These are phyloP conservation scores for Leucophenga maculata DNA, from an alignment of 2,888 invertebrate species.

Conservation along the genomic window DNA sequence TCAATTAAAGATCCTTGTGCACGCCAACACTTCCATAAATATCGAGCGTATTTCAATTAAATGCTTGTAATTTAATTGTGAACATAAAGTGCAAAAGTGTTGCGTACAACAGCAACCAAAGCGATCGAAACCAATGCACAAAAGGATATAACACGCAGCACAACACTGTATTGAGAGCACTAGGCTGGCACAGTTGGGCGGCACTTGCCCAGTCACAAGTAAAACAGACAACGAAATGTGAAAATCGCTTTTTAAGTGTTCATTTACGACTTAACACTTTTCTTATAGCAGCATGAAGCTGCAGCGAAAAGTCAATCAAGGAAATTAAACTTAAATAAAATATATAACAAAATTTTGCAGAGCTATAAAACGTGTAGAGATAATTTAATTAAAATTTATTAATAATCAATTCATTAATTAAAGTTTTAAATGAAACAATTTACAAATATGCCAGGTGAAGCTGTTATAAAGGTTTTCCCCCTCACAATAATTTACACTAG, in stretches of 20 bases:
- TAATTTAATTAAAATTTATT: no score
- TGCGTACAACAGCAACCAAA: not conserved
- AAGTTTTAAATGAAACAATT: no score
- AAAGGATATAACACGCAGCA: not conserved
- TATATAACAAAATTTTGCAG: no score
- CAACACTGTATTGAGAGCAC: not conserved
- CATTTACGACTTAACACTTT: no score
- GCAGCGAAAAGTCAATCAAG: no score
- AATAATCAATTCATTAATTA: no score
- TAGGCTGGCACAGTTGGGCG: not conserved
- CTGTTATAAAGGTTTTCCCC: no score
- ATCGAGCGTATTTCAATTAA: constrained; percentile 28
- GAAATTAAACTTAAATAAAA: no score
- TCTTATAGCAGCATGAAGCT: no score
- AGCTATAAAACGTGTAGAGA: no score
- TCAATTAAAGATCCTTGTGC: constrained; percentile 13
- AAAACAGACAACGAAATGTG: not conserved
- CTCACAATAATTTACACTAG: no score
- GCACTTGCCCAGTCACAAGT: not conserved
- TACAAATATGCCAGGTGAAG: no score
- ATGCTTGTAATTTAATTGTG: constrained; percentile 32
- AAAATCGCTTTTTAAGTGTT: constrained; percentile 14
- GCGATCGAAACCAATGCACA: not conserved
- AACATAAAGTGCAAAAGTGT: constrained; percentile 18
- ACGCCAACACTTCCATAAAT: constrained; percentile 23